These are phyloP conservation scores for Ivindomyrus marchei DNA, from an alignment of 2,113 vertebrate genomes.

Conservation along the genomic window DNA sequence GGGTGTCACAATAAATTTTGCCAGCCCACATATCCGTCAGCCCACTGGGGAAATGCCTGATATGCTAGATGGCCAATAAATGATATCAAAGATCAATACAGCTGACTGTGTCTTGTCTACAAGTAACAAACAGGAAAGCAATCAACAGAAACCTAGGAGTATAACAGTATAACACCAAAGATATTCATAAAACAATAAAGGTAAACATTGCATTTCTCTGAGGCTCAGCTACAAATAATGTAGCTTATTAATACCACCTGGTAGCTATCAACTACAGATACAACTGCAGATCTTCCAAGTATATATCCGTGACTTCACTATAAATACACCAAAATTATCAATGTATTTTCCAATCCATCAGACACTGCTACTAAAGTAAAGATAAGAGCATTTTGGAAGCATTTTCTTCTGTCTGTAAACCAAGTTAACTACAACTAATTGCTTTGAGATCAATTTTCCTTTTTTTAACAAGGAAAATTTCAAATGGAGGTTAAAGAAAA, in stretches of 20 bases:
- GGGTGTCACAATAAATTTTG: background rate
- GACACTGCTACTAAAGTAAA: background rate
- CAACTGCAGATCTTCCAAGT: background rate
- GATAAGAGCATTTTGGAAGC: slow-evolving; percentile 16
- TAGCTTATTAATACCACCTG: background rate
- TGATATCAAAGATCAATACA: background rate
- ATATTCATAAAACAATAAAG: background rate
- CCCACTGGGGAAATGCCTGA: background rate
- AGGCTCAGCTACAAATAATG: background rate
- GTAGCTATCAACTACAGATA: background rate
- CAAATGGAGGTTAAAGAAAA: background rate
- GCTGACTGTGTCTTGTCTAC: background rate
- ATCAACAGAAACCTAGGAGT: background rate
- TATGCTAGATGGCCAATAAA: background rate
- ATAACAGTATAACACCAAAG: background rate
- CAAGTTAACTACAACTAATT: slow-evolving; percentile 32
- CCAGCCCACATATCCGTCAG: background rate
- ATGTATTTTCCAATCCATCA: slow-evolving; percentile 9
- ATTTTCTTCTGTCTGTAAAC: slow-evolving; percentile 3
- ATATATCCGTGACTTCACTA: background rate
- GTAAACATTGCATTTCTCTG: background rate
- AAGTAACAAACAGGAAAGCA: background rate
- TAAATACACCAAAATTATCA: background rate
- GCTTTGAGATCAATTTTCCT: slow-evolving; percentile 1
- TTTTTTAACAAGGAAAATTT: slow-evolving; percentile 20